These are phyloP conservation scores for Anagyrus pseudococci DNA, from an alignment of 2,888 invertebrate genomes.

Conservation along the genomic window DNA sequence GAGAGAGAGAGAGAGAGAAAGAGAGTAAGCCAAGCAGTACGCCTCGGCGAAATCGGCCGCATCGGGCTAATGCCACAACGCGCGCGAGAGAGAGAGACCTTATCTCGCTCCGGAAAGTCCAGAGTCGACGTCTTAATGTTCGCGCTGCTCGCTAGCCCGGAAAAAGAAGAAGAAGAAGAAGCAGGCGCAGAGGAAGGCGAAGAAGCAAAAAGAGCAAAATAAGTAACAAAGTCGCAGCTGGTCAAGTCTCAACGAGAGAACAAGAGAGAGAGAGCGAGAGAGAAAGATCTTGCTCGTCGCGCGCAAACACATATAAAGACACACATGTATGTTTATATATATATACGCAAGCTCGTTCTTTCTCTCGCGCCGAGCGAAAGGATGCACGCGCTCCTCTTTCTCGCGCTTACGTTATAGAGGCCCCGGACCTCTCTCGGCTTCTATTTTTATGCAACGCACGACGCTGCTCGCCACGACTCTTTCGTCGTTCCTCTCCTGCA, in stretches of 20 bases:
- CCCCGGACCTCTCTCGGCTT: slow-evolving; percentile 39
- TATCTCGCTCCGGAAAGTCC: too few relatives aligned
- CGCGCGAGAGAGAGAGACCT: background rate
- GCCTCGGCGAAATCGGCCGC: background rate
- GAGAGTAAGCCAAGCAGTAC: background rate
- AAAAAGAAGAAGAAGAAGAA: too few relatives aligned
- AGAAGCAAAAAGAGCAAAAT: too few relatives aligned
- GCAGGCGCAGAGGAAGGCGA: too few relatives aligned
- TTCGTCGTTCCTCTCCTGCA: too few relatives aligned
- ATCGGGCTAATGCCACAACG: background rate
- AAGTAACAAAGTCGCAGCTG: background rate
- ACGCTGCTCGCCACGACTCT: slow-evolving; percentile 32
- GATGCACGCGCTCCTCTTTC: slow-evolving; percentile 41
- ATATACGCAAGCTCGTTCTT: background rate
- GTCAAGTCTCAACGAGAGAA: background rate
- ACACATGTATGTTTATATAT: too few relatives aligned
- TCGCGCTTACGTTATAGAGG: background rate
- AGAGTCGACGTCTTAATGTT: too few relatives aligned
- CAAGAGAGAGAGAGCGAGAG: background rate
- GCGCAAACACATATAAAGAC: too few relatives aligned
- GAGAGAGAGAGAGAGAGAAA: too few relatives aligned
- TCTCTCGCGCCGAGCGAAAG: slow-evolving; percentile 43
- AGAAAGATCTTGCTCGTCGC: background rate
- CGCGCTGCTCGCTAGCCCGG: too few relatives aligned
- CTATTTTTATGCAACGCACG: slow-evolving; percentile 45